Evolutionary conservation across 2,888 invertebrate genomes (phyloP).

Genomic region (Allygus modestus): DNA sequence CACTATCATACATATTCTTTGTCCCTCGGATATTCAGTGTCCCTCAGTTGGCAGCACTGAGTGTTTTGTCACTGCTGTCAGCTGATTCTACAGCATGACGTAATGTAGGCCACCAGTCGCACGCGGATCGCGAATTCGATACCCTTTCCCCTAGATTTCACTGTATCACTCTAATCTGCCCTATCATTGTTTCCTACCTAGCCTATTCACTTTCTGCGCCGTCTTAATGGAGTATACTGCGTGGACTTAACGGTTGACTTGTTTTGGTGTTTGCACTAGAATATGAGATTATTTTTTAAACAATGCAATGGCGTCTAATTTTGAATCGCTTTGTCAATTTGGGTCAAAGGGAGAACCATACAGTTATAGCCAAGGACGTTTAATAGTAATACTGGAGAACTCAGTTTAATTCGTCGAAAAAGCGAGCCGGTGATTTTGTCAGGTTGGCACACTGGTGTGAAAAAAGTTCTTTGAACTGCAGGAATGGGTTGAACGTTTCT

Average conservation of each 20-base stretch:
- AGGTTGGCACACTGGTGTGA: too few species aligned
- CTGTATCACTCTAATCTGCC: not conserved
- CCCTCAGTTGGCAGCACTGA: slow-evolving; percentile 44
- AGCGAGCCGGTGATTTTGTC: too few species aligned
- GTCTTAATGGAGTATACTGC: not conserved
- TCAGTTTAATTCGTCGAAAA: too few species aligned
- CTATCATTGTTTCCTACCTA: slow-evolving; percentile 41
- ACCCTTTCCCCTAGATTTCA: slow-evolving; percentile 62
- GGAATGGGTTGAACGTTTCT: too few species aligned
- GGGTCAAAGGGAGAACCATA: too few species aligned
- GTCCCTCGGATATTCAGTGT: not conserved
- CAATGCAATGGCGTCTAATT: too few species aligned
- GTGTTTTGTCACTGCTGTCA: slow-evolving; percentile 44
- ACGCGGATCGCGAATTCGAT: slow-evolving; percentile 57
- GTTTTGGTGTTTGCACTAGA: too few species aligned
- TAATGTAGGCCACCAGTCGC: slow-evolving; percentile 60
- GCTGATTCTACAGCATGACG: slow-evolving; percentile 36
- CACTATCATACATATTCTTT: not conserved
- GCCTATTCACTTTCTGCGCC: slow-evolving; percentile 40
- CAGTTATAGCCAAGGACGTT: too few species aligned
- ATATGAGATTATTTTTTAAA: too few species aligned
- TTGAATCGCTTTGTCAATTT: too few species aligned
- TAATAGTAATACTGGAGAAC: too few species aligned
- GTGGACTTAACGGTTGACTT: not conserved
- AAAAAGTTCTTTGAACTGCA: too few species aligned